Evolutionary conservation across 2,888 invertebrate genomes (phyloP), one percentile per base, ranked within the genome.

Genomic region (Leptinotarsa juncta): DNA sequence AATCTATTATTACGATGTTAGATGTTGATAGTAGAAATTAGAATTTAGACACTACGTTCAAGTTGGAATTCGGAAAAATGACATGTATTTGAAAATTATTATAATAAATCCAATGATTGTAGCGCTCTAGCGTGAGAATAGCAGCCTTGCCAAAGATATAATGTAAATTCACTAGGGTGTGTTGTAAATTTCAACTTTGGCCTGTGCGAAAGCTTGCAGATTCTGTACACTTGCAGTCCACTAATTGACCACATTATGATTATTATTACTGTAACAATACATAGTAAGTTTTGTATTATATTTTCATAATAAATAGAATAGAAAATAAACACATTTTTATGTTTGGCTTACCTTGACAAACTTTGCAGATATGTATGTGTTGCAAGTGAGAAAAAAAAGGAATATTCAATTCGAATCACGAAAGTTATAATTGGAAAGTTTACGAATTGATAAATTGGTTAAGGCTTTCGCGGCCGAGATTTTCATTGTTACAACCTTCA

Each of bases 201-300:
- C 81, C 78, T 79, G 82, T 80, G 84, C 83, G 12, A 79, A 80
- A 82, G 84, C 86, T 85, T 85, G 83, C 84, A 83, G 81, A 84
- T 84, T 84, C 86, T 87, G 86, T 86, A 87, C 86, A 87, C 86
- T 79, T 86, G 87, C 87, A 88, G 87, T 88, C 87, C 88, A 87
- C 86, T 87, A 87, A 86, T 85, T 87, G 88, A 88, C 88, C 88
- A 88, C 87, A 86, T 86, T 85, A 81, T 76, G 48, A 84, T 85
- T 83, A 83, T 84, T 81, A 83, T 84, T 85, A 84, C 84, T 82
- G 83, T 87, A 86, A 86, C 85, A 85, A 85, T 86, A 87, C 83
- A 88, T 88, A 88, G 88, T 87, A 87, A 88, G 88, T 88, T 88
- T 88, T 88, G 88, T 88, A 88, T 88, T 88, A 88, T 88, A 88